Conservation (phyloP, 2,888 invertebrate species). For the Ectobius pallidus region DNA sequence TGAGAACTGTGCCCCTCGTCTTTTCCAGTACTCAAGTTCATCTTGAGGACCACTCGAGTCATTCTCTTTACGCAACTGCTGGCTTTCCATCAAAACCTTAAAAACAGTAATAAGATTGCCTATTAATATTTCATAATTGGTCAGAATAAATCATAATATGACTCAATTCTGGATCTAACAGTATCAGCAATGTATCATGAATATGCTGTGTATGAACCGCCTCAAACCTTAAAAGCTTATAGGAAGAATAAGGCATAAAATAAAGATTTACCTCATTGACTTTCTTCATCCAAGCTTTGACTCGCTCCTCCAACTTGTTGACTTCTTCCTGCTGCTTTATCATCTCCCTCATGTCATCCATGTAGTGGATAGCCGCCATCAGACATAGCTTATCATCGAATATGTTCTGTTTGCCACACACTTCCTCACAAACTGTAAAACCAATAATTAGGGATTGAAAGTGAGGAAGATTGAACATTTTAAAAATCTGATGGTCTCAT, state of each 20-base stretch:
- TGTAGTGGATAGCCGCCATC: constrained; percentile 65
- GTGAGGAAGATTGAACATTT: too few relatives aligned
- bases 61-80: constrained; percentile 88
- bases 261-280: constrained; percentile 71
- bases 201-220: too few relatives aligned
- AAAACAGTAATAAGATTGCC: too few relatives aligned
- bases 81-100: constrained; percentile 84
- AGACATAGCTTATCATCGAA: constrained; percentile 74
- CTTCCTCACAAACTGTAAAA: constrained; percentile 78
- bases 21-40: constrained; percentile 96
- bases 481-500: too few relatives aligned
- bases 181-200: too few relatives aligned
- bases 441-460: too few relatives aligned
- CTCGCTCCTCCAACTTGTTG: constrained; percentile 71
- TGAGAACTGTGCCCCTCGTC: constrained; percentile 90
- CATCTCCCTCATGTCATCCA: constrained; percentile 62
- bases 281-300: constrained; percentile 79
- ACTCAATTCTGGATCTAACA: too few relatives aligned
- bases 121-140: too few relatives aligned
- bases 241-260: too few relatives aligned
- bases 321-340: constrained; percentile 67
- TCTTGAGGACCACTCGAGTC: constrained; percentile 91
- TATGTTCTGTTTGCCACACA: constrained; percentile 76
- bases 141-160: too few relatives aligned
- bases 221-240: too few relatives aligned